These are phyloP conservation scores for Crambe crambe DNA, from an alignment of 37 sponge, comb jelly and placozoan species.

Conservation along the genomic window DNA sequence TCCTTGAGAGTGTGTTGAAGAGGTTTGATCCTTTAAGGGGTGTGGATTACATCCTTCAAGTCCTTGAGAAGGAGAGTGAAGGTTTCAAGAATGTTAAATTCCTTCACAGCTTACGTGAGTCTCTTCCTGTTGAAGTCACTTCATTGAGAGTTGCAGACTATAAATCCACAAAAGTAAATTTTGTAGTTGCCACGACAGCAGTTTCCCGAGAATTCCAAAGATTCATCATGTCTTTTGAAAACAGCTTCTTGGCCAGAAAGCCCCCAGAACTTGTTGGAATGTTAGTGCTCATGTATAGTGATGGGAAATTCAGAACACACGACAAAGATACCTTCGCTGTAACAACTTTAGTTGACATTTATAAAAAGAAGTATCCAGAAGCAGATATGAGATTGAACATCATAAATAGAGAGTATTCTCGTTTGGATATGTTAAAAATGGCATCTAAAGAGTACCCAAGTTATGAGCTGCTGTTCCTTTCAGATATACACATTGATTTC, in stretches of 20 bases:
- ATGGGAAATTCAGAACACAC: constrained; percentile 3
- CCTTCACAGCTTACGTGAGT: constrained; percentile 20
- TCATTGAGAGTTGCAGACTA: constrained; percentile 16
- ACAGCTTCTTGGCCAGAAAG: constrained; percentile 34
- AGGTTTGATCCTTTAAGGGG: constrained; percentile 54
- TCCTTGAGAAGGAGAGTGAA: background rate
- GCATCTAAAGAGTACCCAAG: constrained; percentile 43
- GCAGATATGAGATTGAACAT: constrained; percentile 32
- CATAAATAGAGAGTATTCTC: constrained; percentile 10
- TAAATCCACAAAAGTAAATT: constrained; percentile 36
- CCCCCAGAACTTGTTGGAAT: constrained; percentile 46
- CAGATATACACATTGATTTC: constrained; percentile 63
- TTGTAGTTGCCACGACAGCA: constrained; percentile 46
- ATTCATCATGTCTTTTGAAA: constrained; percentile 71
- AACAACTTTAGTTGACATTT: constrained; percentile 32
- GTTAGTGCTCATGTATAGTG: constrained; percentile 36
- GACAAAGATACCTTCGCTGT: constrained; percentile 36
- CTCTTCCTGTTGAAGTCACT: constrained; percentile 25
- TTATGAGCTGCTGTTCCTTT: constrained; percentile 50
- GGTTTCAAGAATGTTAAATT: background rate
- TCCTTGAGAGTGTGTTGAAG: constrained; percentile 16
- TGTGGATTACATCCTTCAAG: constrained; percentile 39
- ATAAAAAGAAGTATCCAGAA: constrained; percentile 63
- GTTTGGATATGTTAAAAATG: constrained; percentile 17
- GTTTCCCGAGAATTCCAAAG: constrained; percentile 50